Conservation (phyloP, 1,140 invertebrate genomes). For the Cardiocondyla obscurior region DNA sequence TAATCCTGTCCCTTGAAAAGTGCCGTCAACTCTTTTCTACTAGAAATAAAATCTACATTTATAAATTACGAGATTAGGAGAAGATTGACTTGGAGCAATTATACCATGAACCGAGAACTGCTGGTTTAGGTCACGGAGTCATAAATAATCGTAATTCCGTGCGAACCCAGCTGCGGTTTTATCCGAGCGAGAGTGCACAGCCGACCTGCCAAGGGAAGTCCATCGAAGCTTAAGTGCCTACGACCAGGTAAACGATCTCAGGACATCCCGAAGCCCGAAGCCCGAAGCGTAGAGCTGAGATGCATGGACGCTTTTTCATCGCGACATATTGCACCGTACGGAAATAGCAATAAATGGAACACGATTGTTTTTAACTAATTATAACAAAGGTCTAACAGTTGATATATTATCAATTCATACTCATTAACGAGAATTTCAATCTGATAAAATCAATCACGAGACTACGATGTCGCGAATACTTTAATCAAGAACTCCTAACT, state of each 20-base stretch:
- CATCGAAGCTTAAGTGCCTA: slow-evolving; percentile 51
- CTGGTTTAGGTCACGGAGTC: slow-evolving; percentile 23
- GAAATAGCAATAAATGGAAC: not conserved
- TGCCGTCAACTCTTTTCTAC: not conserved
- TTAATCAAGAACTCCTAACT: not conserved
- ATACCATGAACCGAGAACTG: slow-evolving; percentile 14
- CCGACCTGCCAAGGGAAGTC: slow-evolving; percentile 28
- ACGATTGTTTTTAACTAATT: not conserved
- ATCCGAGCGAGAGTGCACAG: slow-evolving; percentile 37
- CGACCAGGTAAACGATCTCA: slow-evolving; percentile 46
- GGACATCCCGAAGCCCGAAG: slow-evolving; percentile 8
- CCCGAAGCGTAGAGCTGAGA: not conserved
- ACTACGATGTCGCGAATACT: not conserved
- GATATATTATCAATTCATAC: not conserved
- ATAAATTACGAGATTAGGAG: slow-evolving; percentile 28
- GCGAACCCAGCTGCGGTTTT: slow-evolving; percentile 44
- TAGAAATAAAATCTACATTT: not conserved
- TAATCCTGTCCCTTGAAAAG: not conserved
- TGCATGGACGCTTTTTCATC: not conserved
- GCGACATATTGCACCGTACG: not conserved
- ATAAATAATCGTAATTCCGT: slow-evolving; percentile 53
- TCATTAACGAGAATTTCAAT: not conserved
- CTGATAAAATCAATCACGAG: not conserved
- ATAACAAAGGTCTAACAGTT: not conserved
- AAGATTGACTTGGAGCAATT: slow-evolving; percentile 39